Base-by-base conservation (phyloP, 2,797 vertebrate genomes). In the Xerus rutilus region DNA sequence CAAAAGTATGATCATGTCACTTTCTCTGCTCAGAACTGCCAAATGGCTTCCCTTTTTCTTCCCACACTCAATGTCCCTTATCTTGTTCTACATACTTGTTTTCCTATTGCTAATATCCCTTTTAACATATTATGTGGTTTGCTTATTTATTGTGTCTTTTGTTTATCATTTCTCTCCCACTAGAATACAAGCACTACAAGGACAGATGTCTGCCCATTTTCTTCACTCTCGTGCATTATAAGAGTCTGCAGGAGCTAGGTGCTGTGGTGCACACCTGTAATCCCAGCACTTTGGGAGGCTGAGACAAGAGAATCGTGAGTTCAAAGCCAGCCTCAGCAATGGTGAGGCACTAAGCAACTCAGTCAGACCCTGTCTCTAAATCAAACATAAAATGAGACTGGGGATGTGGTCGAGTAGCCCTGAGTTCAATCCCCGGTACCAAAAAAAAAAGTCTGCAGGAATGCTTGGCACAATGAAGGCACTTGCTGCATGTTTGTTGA, bases 21-120 rank as follows among this genome's bases (percentile, higher is more conserved):
- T 65, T 65, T 93, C 64, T 77, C 47, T 32, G 47, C 57, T 92
- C n/a, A 77, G 90, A 96, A 62, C 54, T 83, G 47, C 62, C 81
- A 45, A 45, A 7, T 30, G n/a, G 23, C 13, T 92, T 13, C 54
- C 59, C 35, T 35, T 89, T 89, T 92, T 28, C 72, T 65, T 91
- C 49, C n/a, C 74, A 85, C 8, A 90, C 18, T 39, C 67, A 20
- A 5, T 67, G 30, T 79, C 52, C 62, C 64, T 77, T 89, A 45
- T 28, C 43, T 14, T 49, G 12, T 32, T 82, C 47, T 17, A 72
- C 2, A 32, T 20, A 64, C 59, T 20, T 32, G 17, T 74, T 81
- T 89, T 83, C 73, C 70, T 74, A 59, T 70, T 59, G 65, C 57
- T 86, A 76, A 30, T 86, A 25, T 65, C 39, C 35, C 23, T 83